Base-by-base conservation (phyloP, 2,888 invertebrate genomes). In the Argynnis bischoffii region DNA sequence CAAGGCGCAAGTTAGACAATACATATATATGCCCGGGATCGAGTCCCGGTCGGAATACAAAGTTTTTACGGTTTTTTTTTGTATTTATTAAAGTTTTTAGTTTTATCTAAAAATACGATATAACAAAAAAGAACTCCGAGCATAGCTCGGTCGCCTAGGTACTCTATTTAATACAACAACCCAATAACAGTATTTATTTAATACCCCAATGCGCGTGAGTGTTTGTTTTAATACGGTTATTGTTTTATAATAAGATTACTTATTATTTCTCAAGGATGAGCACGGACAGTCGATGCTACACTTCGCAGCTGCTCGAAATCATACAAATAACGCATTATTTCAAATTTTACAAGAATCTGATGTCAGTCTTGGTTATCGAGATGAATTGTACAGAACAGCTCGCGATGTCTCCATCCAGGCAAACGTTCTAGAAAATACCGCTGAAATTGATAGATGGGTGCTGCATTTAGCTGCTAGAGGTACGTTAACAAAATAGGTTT, bases 271-370 rank as follows among this genome's bases (percentile, higher is more conserved):
- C 26, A 76, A 97, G 96, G 98, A 98, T 78, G 98, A 98, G 81
- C 97, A 97, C 77, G 98, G 98, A 0, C 97, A 97, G 84, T 97
- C 96, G 71, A 96, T 97, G 94, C 87, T 98, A 48, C 98, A 98
- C 86, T 97, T 97, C 86, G 97, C 98, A 0, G 96, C 97, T 0
- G 96, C 97, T 0, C 94, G 97, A 57, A 94, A 96, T 0, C 98
- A 98, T 81, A 95, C 97, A 0, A 94, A 96, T 61, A 96, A 97
- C 73, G 96, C 96, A 0, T 90, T 98, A 50, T 95, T 96, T 79
- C 96, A 97, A 78, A 92, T 98, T 21, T 94, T 98, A 6, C 94
- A 95, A 80, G 97, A 98, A 81, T 95, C 96, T 0, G 95, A 96
- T 75, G 94, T 96, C 31, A 97, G 96, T 83, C 93, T 98, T 60